Evolutionary conservation across 2,797 vertebrate genomes (phyloP), one percentile per base, ranked within the genome.

Genomic region (Pyrocephalus nanus): DNA sequence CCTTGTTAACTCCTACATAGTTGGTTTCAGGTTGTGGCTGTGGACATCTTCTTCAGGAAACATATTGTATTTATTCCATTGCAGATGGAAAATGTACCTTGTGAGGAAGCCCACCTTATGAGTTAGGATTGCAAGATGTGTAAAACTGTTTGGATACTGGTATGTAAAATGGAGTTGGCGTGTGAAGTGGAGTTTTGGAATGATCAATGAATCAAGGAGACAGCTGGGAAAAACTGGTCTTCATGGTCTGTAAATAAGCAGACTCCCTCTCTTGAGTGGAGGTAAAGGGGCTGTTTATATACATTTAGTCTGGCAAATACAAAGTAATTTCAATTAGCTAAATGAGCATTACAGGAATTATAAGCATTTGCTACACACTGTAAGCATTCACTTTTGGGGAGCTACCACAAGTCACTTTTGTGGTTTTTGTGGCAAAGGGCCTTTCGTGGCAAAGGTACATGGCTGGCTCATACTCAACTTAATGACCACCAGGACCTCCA

Each of bases 11-110:
- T 66, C 27, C 27, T 18, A 20, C 2, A 1, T 2, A 23, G 14
- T 9, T 65, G 34, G 20, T 48, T 75, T 55, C 55, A 54, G 34
- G 26, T 65, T 47, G 15, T 67, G 38, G 8, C 25, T 85, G 26
- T n/a, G 9, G 9, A 13, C 48, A 30, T 40, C 38, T n/a, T 73
- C 42, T 82, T 80, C 58, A 84, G 57, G 66, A 81, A 65, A 61
- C 25, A 8, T 2, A 22, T 58, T 8, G 34, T 42, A 45, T 21
- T 47, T 66, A 8, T 54, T 72, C 48, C 0, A 0, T 9, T n/a
- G 27, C 30, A 58, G 6, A 2, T 40, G 30, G 34, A 30, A 75
- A 34, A 23, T 2, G 14, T 45, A 42, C 19, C 25, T 73, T 12
- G 3, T 54, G 29, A 14, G 47, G 26, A 70, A 88, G n/a, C 29